phyloP scores from a whole-genome alignment of 2,888 invertebrate species.

The Eretmocerus hayati region DNA sequence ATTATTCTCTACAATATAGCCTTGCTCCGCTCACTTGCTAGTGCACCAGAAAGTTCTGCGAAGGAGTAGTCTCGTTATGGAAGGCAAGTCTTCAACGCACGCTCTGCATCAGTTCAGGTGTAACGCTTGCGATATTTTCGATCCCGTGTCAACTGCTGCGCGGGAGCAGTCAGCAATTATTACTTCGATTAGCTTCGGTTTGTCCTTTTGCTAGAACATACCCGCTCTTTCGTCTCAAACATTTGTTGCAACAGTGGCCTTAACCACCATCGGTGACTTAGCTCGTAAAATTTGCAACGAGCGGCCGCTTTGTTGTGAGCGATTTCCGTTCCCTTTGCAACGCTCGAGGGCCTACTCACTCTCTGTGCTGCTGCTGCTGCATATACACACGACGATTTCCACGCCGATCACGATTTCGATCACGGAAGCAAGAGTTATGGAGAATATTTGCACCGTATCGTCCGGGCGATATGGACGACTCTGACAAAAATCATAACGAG shows the following conservation, averaged over 20 bases:
- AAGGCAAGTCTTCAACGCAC: too few relatives aligned
- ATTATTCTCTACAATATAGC: background rate
- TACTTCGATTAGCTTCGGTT: too few relatives aligned
- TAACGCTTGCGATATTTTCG: background rate
- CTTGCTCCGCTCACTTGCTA: too few relatives aligned
- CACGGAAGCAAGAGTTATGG: background rate
- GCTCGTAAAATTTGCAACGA: conserved; percentile 11
- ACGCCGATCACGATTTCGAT: conserved; percentile 20
- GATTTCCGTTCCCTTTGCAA: too few relatives aligned
- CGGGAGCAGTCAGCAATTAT: conserved; percentile 12
- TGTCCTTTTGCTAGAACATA: too few relatives aligned
- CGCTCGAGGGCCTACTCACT: too few relatives aligned
- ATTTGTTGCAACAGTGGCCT: too few relatives aligned
- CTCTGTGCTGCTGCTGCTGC: background rate
- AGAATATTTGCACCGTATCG: background rate
- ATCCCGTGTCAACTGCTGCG: conserved; percentile 15
- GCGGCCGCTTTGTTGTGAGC: conserved; percentile 8
- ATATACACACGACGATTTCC: conserved; percentile 10
- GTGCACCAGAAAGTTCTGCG: too few relatives aligned
- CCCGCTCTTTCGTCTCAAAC: too few relatives aligned
- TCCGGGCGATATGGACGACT: conserved; percentile 4
- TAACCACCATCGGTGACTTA: too few relatives aligned
- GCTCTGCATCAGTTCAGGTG: too few relatives aligned
- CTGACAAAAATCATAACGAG: conserved; percentile 15
- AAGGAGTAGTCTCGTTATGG: too few relatives aligned